Evolutionary conservation across 2,797 vertebrate genomes (phyloP).

Genomic region (Sus cebifrons): DNA sequence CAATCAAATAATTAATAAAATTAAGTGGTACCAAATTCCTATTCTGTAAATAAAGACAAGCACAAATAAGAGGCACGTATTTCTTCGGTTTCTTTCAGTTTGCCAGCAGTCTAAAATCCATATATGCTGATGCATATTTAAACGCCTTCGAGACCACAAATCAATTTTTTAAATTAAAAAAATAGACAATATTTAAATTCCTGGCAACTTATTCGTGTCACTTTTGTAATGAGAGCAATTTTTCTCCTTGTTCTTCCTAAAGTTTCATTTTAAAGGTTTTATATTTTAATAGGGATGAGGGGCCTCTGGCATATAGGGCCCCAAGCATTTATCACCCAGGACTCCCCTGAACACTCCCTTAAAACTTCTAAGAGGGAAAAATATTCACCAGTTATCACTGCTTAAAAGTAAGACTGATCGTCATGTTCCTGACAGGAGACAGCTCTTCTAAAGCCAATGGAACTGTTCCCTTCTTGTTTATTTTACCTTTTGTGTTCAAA

Average conservation of each 20-base stretch:
- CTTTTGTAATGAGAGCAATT: background rate
- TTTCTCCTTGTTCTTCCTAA: background rate
- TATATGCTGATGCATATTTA: fast-evolving
- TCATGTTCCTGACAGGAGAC: background rate
- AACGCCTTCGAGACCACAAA: background rate
- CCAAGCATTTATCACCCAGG: background rate
- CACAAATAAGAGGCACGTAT: background rate
- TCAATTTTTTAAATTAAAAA: background rate
- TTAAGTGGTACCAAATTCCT: background rate
- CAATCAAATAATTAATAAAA: background rate
- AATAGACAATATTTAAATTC: background rate
- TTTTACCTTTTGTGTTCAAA: conserved; percentile 87
- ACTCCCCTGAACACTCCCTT: no score
- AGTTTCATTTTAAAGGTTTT: background rate
- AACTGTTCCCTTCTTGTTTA: conserved; percentile 62
- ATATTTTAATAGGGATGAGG: background rate
- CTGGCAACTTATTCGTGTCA: background rate
- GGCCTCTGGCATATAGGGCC: background rate
- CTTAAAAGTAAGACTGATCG: conserved; percentile 77
- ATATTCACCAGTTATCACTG: conserved; percentile 77
- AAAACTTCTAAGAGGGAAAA: background rate
- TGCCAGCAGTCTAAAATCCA: background rate
- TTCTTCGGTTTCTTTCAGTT: background rate
- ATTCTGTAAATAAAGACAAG: background rate
- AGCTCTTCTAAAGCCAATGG: conserved; percentile 63